These are phyloP conservation scores for Onychostruthus taczanowskii DNA, from an alignment of 2,113 vertebrate species.

Conservation along the genomic window DNA sequence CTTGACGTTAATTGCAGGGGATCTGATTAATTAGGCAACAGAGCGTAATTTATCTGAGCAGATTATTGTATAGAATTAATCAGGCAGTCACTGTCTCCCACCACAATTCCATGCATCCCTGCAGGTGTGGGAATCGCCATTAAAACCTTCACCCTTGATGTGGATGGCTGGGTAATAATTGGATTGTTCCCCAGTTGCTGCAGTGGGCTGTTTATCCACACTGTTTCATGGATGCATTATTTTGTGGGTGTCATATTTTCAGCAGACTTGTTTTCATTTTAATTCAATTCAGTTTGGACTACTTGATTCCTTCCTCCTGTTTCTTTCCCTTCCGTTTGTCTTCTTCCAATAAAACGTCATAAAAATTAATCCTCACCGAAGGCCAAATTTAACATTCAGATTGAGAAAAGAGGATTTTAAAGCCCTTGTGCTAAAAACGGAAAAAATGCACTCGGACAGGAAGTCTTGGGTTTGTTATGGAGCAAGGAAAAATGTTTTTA, in stretches of 20 bases:
- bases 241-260: neutral
- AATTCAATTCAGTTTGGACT: neutral
- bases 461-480: neutral
- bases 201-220: neutral
- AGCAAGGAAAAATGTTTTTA: neutral
- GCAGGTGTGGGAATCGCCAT: neutral
- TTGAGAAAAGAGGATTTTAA: slow-evolving; percentile 1
- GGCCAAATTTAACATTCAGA: slow-evolving; percentile 7
- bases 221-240: neutral
- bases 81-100: neutral
- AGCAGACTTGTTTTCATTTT: neutral
- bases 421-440: neutral
- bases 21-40: slow-evolving; percentile 32
- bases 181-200: neutral
- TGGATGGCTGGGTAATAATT: no score
- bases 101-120: neutral
- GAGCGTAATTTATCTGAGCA: neutral
- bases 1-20: neutral
- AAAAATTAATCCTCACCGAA: neutral
- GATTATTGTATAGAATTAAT: neutral
- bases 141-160: neutral
- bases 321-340: neutral
- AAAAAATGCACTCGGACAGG: neutral
- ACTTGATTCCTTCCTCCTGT: neutral
- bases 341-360: slow-evolving; percentile 13